Evolutionary conservation across 2,888 invertebrate genomes (phyloP).

Genomic region (Synanthedon formicaeformis): DNA sequence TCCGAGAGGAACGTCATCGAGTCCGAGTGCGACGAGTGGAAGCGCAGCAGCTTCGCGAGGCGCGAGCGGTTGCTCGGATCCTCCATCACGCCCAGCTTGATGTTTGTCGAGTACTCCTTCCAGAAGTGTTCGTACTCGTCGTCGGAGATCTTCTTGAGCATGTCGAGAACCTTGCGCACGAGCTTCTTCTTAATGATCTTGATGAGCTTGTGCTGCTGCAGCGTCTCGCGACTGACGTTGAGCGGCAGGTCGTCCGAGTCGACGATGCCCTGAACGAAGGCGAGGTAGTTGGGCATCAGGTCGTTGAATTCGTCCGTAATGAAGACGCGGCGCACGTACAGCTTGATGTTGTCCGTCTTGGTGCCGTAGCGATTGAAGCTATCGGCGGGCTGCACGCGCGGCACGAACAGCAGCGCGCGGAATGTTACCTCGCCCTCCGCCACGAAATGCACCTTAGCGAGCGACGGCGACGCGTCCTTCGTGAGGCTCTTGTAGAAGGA

Average conservation of each 20-base stretch:
- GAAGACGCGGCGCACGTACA: slow-evolving; percentile 98
- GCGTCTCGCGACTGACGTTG: slow-evolving; percentile 97
- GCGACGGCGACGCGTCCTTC: slow-evolving; percentile 86
- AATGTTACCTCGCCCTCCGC: slow-evolving; percentile 99
- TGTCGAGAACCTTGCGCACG: slow-evolving; percentile 95
- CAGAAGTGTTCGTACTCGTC: slow-evolving; percentile 94
- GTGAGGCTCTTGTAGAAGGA: slow-evolving; percentile 97
- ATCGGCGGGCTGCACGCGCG: slow-evolving; percentile 90
- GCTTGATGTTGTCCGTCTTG: slow-evolving; percentile 93
- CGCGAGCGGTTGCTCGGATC: slow-evolving; percentile 97
- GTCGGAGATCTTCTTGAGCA: slow-evolving; percentile 95
- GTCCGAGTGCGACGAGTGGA: slow-evolving; percentile 81
- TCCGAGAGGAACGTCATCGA: slow-evolving; percentile 83
- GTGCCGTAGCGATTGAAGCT: slow-evolving; percentile 97
- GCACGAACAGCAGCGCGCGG: slow-evolving; percentile 95
- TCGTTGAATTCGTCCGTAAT: slow-evolving; percentile 99
- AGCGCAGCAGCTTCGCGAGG: slow-evolving; percentile 92
- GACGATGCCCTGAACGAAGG: slow-evolving; percentile 93
- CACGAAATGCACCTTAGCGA: slow-evolving; percentile 91
- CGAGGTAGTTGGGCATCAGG: slow-evolving; percentile 98
- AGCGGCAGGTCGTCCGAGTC: slow-evolving; percentile 99
- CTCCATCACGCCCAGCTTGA: slow-evolving; percentile 97
- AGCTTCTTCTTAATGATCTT: slow-evolving; percentile 99
- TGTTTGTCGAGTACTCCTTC: slow-evolving; percentile 99
- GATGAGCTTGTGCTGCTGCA: slow-evolving; percentile 98